phyloP scores from a whole-genome alignment of 2,113 vertebrate genomes.

The Myotis brandtii region DNA sequence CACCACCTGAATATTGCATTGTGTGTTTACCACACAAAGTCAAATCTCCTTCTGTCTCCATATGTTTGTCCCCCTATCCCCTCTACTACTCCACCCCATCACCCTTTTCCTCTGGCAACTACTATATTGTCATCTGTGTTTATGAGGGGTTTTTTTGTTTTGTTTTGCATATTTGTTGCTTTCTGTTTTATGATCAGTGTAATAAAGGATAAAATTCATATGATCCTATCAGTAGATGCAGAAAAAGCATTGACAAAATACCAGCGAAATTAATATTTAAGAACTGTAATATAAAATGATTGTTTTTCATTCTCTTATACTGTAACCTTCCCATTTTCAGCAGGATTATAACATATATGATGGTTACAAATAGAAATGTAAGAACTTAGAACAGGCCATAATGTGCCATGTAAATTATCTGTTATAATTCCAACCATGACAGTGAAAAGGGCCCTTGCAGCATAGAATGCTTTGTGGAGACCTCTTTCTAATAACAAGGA shows the following conservation, averaged over 20 bases:
- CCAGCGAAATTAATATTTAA: background rate
- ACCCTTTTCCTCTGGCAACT: background rate
- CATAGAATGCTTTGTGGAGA: background rate
- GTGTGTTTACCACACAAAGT: background rate
- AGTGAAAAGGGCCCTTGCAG: background rate
- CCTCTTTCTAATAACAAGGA: background rate
- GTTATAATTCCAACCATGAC: background rate
- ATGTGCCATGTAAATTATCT: background rate
- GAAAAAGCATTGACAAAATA: background rate
- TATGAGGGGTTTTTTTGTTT: background rate
- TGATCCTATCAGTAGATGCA: background rate
- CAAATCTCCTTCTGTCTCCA: background rate
- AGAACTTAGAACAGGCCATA: background rate
- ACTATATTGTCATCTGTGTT: background rate
- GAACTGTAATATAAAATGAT: background rate
- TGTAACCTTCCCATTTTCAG: background rate
- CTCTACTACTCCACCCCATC: background rate
- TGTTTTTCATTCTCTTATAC: background rate
- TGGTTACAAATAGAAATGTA: background rate
- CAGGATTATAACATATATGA: background rate
- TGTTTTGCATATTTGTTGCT: background rate
- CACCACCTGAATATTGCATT: background rate
- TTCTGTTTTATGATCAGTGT: background rate
- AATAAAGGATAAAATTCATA: background rate
- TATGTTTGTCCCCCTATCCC: background rate